These are phyloP conservation scores for Horisme vitalbata DNA, from an alignment of 2,888 invertebrate species.

Conservation along the genomic window DNA sequence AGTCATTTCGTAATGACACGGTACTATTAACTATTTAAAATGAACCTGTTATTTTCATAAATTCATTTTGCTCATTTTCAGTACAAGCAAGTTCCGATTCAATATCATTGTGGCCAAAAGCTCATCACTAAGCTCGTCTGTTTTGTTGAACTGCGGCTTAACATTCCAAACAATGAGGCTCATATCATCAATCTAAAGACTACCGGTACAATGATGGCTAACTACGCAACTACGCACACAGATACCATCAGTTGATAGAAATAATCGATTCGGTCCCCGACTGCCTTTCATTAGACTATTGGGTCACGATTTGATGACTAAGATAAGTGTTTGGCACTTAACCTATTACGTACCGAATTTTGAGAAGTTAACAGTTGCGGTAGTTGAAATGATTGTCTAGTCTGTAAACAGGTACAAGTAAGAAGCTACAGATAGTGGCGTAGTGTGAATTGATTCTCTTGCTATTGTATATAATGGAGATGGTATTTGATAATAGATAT, in stretches of 20 bases:
- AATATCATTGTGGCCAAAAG: background rate
- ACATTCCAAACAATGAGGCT: slow-evolving; percentile 66
- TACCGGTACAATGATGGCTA: slow-evolving; percentile 74
- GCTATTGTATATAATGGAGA: slow-evolving; percentile 12
- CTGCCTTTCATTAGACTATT: slow-evolving; percentile 73
- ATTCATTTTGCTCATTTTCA: no score
- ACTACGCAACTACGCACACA: slow-evolving; percentile 50
- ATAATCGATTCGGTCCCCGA: slow-evolving; percentile 67
- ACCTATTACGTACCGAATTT: slow-evolving; percentile 42
- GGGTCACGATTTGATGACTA: slow-evolving; percentile 58
- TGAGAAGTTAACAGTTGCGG: slow-evolving; percentile 20
- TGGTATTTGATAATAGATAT: slow-evolving; percentile 4
- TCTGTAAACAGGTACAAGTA: slow-evolving; percentile 4
- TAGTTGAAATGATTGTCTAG: slow-evolving; percentile 9
- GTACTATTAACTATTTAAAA: no score
- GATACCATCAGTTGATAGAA: slow-evolving; percentile 69
- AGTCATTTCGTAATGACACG: no score
- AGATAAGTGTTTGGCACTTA: slow-evolving; percentile 54
- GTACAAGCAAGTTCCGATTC: background rate
- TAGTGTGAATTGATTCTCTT: slow-evolving; percentile 15
- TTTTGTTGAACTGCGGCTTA: slow-evolving; percentile 21
- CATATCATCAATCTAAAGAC: slow-evolving; percentile 73
- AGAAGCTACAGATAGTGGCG: slow-evolving; percentile 2
- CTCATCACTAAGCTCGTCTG: background rate
- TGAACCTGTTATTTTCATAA: no score